A percentile compares a stretch with the other conserved stretches of the same genome.
Evolutionary conservation across 1,140 invertebrate genomes (phyloP).

Genomic region (Procambarus virginalis): DNA sequence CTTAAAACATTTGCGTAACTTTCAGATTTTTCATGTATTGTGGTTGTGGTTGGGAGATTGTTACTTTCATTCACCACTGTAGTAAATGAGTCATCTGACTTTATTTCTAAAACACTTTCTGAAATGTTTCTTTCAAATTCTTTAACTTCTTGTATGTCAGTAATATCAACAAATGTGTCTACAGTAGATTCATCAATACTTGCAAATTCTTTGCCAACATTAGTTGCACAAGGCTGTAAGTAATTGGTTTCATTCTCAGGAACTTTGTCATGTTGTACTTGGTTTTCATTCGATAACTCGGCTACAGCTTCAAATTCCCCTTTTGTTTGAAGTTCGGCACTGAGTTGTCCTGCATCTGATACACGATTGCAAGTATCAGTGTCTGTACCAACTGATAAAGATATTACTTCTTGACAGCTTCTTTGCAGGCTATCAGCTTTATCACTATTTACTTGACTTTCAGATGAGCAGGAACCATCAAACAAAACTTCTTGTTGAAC

Average conservation of each 20-base stretch:
- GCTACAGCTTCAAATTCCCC: background rate
- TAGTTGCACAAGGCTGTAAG: background rate
- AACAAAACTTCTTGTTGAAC: background rate
- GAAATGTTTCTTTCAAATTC: background rate
- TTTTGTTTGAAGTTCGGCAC: background rate
- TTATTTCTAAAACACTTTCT: background rate
- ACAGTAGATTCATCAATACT: background rate
- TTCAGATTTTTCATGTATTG: background rate
- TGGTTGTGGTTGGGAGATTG: too few species aligned
- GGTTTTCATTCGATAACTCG: conserved; percentile 1
- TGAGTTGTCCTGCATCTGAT: background rate
- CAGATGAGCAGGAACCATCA: background rate
- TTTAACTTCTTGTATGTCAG: background rate
- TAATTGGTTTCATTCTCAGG: background rate
- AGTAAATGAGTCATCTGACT: background rate
- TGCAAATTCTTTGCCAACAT: background rate
- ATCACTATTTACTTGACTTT: background rate
- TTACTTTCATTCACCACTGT: background rate
- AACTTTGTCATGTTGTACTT: background rate
- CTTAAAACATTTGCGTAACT: background rate
- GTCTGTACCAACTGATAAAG: background rate
- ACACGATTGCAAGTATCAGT: too few species aligned
- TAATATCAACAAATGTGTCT: background rate
- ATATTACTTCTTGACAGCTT: background rate
- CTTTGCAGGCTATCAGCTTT: background rate